Percentiles rank a stretch among this genome's conserved stretches.
phyloP scores from a whole-genome alignment of 2,888 invertebrate species.

The Chaetogeoica ovagalla region DNA sequence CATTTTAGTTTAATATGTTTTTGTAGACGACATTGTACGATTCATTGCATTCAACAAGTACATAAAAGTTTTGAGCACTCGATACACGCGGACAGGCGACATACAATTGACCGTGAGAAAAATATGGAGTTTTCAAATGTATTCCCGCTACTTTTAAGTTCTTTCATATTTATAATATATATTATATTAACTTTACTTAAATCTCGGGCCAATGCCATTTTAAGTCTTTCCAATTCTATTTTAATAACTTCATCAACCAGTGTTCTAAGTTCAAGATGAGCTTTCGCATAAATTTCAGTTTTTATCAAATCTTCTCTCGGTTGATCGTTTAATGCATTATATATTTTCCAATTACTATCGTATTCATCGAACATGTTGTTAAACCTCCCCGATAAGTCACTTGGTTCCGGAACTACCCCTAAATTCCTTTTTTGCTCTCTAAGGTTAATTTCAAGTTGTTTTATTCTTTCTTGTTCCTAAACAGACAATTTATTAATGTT shows the following conservation, averaged over 20 bases:
- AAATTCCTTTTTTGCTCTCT: neutral
- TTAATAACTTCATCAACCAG: slow-evolving; percentile 4
- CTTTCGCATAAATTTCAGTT: neutral
- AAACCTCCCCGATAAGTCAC: slow-evolving; percentile 16
- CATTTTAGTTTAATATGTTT: too few relatives aligned
- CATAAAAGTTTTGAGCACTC: too few relatives aligned
- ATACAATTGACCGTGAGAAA: too few relatives aligned
- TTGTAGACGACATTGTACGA: too few relatives aligned
- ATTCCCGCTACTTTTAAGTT: too few relatives aligned
- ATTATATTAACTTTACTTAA: neutral
- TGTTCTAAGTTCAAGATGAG: slow-evolving; percentile 9
- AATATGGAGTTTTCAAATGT: too few relatives aligned
- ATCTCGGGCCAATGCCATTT: neutral
- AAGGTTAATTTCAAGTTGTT: neutral
- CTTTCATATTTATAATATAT: too few relatives aligned
- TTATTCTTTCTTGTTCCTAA: slow-evolving; percentile 8
- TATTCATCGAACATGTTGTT: slow-evolving; percentile 20
- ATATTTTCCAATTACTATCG: neutral
- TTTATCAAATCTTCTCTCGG: slow-evolving; percentile 14
- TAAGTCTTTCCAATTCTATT: neutral
- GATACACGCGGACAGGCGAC: too few relatives aligned
- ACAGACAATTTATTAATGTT: neutral
- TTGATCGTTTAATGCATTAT: neutral
- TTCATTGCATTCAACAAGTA: too few relatives aligned
- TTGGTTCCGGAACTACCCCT: neutral